Base-by-base conservation (phyloP, 2,113 vertebrate species). In the Pionites leucogaster region DNA sequence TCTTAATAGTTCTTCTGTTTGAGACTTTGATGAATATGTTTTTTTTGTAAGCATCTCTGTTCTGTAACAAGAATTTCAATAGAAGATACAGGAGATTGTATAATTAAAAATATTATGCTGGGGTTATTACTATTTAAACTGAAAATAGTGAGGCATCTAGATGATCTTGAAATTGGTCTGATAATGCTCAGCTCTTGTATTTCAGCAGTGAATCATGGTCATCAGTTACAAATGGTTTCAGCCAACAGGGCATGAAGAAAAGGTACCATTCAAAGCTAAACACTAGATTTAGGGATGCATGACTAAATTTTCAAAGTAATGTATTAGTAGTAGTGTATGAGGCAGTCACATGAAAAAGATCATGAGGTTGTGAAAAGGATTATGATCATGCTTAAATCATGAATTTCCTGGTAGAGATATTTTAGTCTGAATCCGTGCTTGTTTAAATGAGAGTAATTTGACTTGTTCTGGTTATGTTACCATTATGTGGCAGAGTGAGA, bases 301-400 rank as follows among this genome's bases (percentile, higher is more conserved):
- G 95, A 95, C 85, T 96, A 47, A 82, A 78, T 62, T 95, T 95
- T 90, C 79, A 83, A 71, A 94, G 93, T 80, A 90, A 83, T 79
- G 83, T 88, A 84, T 95, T 94, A 64, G 62, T 75, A 89, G 92
- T 80, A 86, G 91, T 92, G 90, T 93, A 78, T 87, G 92, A 95
- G 92, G 57, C 71, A 50, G 92, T 97, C 97, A 97, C 96, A 96
- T 97, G 97, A 63, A 94, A 95, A 91, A 87, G 91, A 95, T 97
- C 93, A 96, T 86, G 89, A 91, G 95, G 46, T 42, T 75, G 77
- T 92, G 85, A 93, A 90, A 89, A 94, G 93, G 96, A 96, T 97
- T 97, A 95, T 62, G 77, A 87, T 91, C 94, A 77, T 90, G 93
- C 91, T 92, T 96, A 75, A 92, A 93, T 91, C 84, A 93, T 95